Conservation (phyloP, 2,888 invertebrate genomes). For the Mycalesis mineus region DNA sequence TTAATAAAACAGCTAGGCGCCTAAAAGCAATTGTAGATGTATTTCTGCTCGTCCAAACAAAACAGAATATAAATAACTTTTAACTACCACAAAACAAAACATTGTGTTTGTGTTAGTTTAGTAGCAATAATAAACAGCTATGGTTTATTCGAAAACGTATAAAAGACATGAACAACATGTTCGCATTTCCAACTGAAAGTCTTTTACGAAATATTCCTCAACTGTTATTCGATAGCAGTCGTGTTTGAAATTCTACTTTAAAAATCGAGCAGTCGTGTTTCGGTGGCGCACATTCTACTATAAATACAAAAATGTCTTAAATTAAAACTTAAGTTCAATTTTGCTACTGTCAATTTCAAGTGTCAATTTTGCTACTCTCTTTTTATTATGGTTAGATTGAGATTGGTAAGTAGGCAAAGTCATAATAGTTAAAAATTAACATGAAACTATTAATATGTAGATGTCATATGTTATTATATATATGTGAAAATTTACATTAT, state of each 20-base stretch:
- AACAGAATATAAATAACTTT: slow-evolving; percentile 3
- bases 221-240: not conserved
- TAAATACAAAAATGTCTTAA: too few relatives aligned
- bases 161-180: not conserved
- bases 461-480: too few relatives aligned
- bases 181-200: not conserved
- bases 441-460: too few relatives aligned
- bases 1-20: not conserved
- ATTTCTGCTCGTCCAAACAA: not conserved
- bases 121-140: slow-evolving; percentile 1
- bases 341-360: too few relatives aligned
- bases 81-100: slow-evolving; percentile 5
- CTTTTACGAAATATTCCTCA: not conserved
- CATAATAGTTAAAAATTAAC: too few relatives aligned
- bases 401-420: too few relatives aligned
- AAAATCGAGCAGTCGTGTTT: not conserved
- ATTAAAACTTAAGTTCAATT: too few relatives aligned
- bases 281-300: too few relatives aligned
- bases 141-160: slow-evolving; percentile 1
- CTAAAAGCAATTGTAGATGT: not conserved
- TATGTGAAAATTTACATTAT: too few relatives aligned
- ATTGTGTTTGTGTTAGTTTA: not conserved
- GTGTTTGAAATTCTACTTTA: too few relatives aligned
- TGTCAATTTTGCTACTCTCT: too few relatives aligned
- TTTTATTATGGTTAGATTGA: too few relatives aligned